These are phyloP conservation scores for Mythimna loreyi DNA, from an alignment of 2,888 invertebrate species.

Conservation along the genomic window DNA sequence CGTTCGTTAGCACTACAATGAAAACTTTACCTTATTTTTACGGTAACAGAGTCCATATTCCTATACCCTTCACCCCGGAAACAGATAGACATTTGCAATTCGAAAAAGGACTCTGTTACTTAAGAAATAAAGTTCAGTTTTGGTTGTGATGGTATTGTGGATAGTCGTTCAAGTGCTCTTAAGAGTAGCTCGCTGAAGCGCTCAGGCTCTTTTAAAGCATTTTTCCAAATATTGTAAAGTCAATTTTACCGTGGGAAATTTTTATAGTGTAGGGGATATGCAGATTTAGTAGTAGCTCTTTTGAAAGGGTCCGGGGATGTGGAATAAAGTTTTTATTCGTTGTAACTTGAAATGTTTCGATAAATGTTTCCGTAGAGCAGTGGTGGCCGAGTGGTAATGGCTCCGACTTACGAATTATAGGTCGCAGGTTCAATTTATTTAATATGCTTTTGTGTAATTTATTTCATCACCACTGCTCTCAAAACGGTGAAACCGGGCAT, in stretches of 20 bases:
- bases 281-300: not conserved
- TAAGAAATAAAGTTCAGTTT: not conserved
- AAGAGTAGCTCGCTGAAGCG: constrained; percentile 44
- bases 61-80: not conserved
- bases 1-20: not conserved
- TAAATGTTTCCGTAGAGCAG: too few relatives aligned
- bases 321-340: not conserved
- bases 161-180: constrained; percentile 51
- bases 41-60: fast-evolving
- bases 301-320: not conserved
- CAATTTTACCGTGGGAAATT: constrained; percentile 45
- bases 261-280: constrained; percentile 10
- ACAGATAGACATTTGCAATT: not conserved
- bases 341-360: not conserved
- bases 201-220: constrained; percentile 53
- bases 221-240: constrained; percentile 62
- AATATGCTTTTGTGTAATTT: too few relatives aligned
- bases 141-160: not conserved
- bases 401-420: too few relatives aligned
- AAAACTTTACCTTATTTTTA: not conserved
- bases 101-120: not conserved
- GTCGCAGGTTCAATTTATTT: too few relatives aligned
- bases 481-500: too few relatives aligned
- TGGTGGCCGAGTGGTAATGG: too few relatives aligned
- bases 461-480: too few relatives aligned